These are phyloP conservation scores for Tolmerus cingulatus DNA, from an alignment of 2,888 invertebrate genomes.

Conservation along the genomic window DNA sequence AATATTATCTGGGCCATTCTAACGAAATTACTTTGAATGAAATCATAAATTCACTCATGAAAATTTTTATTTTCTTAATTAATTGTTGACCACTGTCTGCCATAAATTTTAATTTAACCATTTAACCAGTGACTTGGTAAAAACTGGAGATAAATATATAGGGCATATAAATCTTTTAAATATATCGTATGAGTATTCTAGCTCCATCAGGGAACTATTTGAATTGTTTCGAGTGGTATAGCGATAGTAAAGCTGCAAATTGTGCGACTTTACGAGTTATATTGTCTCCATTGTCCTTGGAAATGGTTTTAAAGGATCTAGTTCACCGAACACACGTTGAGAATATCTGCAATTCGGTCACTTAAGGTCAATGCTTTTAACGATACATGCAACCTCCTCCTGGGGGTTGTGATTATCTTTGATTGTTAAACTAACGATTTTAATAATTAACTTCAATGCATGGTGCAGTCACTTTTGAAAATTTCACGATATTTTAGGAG, in stretches of 20 bases:
- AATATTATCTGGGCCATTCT: not conserved
- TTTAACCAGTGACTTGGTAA: not conserved
- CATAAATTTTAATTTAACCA: not conserved
- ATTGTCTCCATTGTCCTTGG: not conserved
- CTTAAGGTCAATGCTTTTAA: not conserved
- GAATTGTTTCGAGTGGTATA: not conserved
- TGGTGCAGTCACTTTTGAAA: not conserved
- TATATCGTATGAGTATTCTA: not conserved
- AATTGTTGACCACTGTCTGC: not conserved
- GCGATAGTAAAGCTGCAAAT: not conserved
- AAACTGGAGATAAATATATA: not conserved
- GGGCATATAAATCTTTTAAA: not conserved
- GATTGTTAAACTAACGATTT: not conserved
- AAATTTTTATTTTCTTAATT: not conserved
- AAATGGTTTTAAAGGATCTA: not conserved
- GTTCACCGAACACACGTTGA: not conserved
- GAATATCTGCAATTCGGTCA: not conserved
- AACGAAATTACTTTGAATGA: not conserved
- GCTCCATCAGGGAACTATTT: not conserved
- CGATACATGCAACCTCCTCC: not conserved
- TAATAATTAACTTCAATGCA: not conserved
- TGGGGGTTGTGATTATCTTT: not conserved
- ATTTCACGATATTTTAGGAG: not conserved
- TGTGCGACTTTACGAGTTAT: not conserved
- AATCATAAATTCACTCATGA: not conserved